Percentiles rank a stretch among this genome's conserved stretches.
phyloP scores from a whole-genome alignment of 2,797 vertebrate species.

The Enteromius argenteus region DNA sequence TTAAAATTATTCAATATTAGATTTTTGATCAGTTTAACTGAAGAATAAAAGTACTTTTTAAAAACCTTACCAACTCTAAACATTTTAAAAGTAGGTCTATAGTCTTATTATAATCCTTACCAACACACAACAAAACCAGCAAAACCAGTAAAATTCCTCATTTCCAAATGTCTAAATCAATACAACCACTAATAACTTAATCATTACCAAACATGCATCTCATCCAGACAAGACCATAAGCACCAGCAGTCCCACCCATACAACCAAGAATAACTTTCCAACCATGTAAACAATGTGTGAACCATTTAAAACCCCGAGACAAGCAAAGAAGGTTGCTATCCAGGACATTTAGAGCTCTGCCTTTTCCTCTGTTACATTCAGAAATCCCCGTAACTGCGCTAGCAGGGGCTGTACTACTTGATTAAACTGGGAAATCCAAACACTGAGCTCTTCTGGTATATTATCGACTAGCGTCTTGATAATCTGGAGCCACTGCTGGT shows the following conservation, averaged over 20 bases:
- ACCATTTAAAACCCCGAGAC: neutral
- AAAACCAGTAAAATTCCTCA: neutral
- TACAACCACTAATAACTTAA: neutral
- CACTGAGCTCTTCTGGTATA: slow-evolving; percentile 74
- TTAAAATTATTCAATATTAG: neutral
- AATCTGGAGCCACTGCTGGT: slow-evolving; percentile 74
- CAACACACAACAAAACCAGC: neutral
- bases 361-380: slow-evolving; percentile 58
- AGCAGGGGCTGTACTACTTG: slow-evolving; percentile 65
- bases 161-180: neutral
- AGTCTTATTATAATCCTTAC: too few relatives aligned
- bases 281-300: slow-evolving; percentile 15
- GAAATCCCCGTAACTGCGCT: slow-evolving; percentile 71
- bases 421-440: slow-evolving; percentile 77
- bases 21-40: neutral
- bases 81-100: neutral
- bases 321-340: neutral
- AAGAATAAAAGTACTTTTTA: neutral
- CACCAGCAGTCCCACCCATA: neutral
- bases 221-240: neutral
- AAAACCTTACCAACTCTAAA: neutral
- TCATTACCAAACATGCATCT: neutral
- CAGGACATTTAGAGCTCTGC: slow-evolving; percentile 48
- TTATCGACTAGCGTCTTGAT: slow-evolving; percentile 79
- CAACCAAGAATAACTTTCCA: neutral